These are phyloP conservation scores for Scolopax bukidnonensis DNA, from an alignment of 2,797 vertebrate genomes.

Conservation along the genomic window DNA sequence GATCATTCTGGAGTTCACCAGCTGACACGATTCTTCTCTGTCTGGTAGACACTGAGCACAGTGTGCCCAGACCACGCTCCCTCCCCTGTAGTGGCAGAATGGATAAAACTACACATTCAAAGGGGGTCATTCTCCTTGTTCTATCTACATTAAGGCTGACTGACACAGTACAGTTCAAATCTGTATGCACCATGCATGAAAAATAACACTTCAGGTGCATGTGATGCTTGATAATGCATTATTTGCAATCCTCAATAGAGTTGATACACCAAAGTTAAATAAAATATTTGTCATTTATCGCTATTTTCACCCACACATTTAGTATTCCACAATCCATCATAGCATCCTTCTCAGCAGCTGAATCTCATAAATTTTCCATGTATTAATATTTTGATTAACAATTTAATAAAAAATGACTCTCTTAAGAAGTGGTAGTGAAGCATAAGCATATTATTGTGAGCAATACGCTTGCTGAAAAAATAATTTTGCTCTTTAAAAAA, in stretches of 20 bases:
- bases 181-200: neutral
- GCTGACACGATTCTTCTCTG: neutral
- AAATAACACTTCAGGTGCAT: neutral
- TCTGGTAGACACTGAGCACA: neutral
- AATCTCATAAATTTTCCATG: constrained; percentile 2
- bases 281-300: neutral
- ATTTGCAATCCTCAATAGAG: neutral
- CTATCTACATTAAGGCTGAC: neutral
- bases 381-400: constrained; percentile 54
- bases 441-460: constrained; percentile 1
- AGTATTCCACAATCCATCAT: constrained; percentile 9
- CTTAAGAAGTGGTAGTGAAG: neutral
- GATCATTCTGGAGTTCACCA: neutral
- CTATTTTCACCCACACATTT: neutral
- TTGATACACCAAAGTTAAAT: neutral
- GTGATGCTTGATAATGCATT: neutral
- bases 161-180: neutral
- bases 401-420: constrained; percentile 30
- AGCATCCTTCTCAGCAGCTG: neutral
- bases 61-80: accelerated
- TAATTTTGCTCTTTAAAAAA: neutral
- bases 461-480: neutral
- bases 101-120: neutral
- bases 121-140: neutral
- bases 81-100: neutral